Conservation (phyloP, 2,888 invertebrate genomes). For the Dermolepida albohirtum region DNA sequence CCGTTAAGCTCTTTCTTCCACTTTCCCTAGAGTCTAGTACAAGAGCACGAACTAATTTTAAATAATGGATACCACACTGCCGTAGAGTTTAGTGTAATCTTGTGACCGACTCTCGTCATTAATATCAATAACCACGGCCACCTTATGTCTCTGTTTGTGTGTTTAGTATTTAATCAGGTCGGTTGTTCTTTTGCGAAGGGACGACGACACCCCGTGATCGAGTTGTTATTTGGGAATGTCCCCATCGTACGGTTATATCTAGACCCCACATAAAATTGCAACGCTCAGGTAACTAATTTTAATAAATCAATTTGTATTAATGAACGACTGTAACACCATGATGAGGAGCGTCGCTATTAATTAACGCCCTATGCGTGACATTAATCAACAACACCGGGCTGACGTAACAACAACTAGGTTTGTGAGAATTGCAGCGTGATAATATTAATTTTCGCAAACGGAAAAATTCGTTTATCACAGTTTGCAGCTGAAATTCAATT, state of each 20-base stretch:
- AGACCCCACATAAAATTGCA: constrained; percentile 4
- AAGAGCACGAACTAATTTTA: constrained; percentile 40
- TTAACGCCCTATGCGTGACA: constrained; percentile 29
- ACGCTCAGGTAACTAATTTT: constrained; percentile 49
- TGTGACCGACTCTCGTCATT: constrained; percentile 40
- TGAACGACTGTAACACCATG: constrained; percentile 43
- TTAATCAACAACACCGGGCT: constrained; percentile 16
- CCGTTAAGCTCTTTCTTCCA: too few relatives aligned
- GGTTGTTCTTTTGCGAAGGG: too few relatives aligned
- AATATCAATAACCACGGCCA: constrained; percentile 39
- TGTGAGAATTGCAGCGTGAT: constrained; percentile 6
- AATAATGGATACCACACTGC: constrained; percentile 34
- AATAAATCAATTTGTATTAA: constrained; percentile 60
- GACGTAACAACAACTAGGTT: constrained; percentile 2
- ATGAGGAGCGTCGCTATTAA: constrained; percentile 14
- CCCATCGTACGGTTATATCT: constrained; percentile 4
- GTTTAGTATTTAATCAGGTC: too few relatives aligned
- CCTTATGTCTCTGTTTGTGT: neutral
- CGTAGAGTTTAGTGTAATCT: constrained; percentile 30
- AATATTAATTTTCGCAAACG: too few relatives aligned
- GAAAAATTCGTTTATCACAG: too few relatives aligned
- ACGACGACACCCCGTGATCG: neutral
- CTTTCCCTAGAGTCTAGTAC: constrained; percentile 5
- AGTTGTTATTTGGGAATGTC: constrained; percentile 2
- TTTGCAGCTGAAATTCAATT: too few relatives aligned